phyloP scores from a whole-genome alignment of 1,140 invertebrate species.

The Frieseomelitta varia region DNA sequence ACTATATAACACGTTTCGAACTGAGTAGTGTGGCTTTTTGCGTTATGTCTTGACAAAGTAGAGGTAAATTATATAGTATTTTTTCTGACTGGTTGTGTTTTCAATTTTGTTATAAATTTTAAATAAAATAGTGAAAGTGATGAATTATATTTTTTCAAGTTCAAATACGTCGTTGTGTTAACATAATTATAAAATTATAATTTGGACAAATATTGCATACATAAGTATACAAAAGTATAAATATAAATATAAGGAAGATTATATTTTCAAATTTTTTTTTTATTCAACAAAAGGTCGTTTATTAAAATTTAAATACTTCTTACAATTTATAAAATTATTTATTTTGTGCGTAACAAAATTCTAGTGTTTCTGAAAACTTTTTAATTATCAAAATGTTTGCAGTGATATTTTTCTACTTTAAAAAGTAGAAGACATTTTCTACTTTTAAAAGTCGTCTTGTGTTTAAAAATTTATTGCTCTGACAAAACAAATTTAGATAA shows the following conservation, averaged over 20 bases:
- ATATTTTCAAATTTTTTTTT: background rate
- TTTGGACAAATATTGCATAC: background rate
- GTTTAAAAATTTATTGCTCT: no score
- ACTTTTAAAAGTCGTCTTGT: background rate
- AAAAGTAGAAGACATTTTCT: background rate
- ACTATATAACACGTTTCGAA: constrained; percentile 16
- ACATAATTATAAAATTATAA: background rate
- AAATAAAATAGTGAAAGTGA: background rate
- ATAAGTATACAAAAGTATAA: background rate
- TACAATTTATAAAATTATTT: background rate
- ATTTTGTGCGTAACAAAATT: background rate
- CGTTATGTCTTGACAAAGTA: background rate
- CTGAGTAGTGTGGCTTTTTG: background rate
- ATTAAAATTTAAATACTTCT: background rate
- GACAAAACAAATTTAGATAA: background rate
- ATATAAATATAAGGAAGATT: no score
- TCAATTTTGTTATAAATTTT: background rate
- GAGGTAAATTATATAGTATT: background rate
- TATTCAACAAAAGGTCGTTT: background rate
- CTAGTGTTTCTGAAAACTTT: background rate
- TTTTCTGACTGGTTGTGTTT: background rate
- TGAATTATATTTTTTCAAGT: background rate
- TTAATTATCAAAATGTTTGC: background rate
- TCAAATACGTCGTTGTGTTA: background rate
- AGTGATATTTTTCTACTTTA: background rate